Percentiles rank a stretch among this genome's conserved stretches.
Conservation (phyloP, 2,888 invertebrate species). For the Chymomyza caudatula region DNA sequence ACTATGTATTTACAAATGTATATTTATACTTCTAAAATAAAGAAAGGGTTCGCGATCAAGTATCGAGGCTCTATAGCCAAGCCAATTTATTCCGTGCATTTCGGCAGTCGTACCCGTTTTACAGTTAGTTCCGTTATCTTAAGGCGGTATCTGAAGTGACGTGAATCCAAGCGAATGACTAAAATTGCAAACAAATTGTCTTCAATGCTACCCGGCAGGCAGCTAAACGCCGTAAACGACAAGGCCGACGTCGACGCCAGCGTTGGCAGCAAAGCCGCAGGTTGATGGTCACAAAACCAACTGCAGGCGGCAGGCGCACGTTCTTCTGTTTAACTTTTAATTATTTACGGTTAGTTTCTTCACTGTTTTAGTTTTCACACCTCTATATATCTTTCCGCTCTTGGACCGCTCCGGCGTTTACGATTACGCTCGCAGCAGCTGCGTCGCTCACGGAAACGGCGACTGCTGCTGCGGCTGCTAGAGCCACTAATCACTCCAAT, state of each 20-base stretch:
- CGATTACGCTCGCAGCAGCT: slow-evolving; percentile 30
- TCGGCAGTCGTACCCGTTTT: not conserved
- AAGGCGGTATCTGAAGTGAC: not conserved
- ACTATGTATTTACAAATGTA: too few species aligned
- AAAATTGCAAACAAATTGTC: not conserved
- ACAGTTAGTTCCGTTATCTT: not conserved
- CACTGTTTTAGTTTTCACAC: slow-evolving; percentile 7
- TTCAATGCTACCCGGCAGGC: not conserved
- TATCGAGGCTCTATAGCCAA: too few species aligned
- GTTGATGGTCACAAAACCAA: not conserved
- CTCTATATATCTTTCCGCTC: slow-evolving; percentile 44
- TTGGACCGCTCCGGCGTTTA: slow-evolving; percentile 36
- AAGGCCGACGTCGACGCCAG: not conserved
- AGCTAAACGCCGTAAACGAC: not conserved
- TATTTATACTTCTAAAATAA: too few species aligned
- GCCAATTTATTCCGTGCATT: not conserved
- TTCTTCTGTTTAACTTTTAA: slow-evolving; percentile 15
- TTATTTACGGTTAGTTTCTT: slow-evolving; percentile 40
- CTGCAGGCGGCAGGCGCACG: not conserved
- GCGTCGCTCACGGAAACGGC: not conserved
- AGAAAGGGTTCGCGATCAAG: too few species aligned
- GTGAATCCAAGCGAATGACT: not conserved
- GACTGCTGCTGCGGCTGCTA: slow-evolving; percentile 17
- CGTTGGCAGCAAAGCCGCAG: not conserved
- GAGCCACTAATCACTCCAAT: slow-evolving; percentile 64